Conservation (phyloP, 2,797 vertebrate species). For the Rhinogobio ventralis region DNA sequence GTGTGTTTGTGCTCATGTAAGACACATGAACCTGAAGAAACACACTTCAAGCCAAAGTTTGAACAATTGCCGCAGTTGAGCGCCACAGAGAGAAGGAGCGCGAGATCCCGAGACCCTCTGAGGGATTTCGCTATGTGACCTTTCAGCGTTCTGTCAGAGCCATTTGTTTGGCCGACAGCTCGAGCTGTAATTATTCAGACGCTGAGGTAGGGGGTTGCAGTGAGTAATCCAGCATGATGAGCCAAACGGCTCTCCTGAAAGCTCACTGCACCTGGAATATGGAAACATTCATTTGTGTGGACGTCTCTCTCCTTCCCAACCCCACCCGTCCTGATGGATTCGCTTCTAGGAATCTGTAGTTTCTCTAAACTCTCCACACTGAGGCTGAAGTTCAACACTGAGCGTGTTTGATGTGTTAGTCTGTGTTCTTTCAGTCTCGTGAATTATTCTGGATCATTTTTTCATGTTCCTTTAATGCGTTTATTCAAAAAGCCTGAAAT, state of each 20-base stretch:
- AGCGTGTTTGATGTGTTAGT: neutral
- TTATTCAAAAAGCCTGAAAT: neutral
- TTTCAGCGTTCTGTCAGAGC: slow-evolving; percentile 72
- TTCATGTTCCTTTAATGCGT: neutral
- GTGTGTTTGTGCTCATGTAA: slow-evolving; percentile 8
- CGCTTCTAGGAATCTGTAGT: slow-evolving; percentile 38
- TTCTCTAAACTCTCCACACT: neutral
- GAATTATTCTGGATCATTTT: neutral
- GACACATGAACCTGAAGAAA: slow-evolving; percentile 41
- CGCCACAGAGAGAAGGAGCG: slow-evolving; percentile 19
- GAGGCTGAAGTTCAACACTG: too few species aligned
- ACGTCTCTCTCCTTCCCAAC: slow-evolving; percentile 30
- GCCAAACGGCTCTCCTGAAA: slow-evolving; percentile 59
- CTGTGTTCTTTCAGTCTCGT: neutral
- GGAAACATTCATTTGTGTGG: slow-evolving; percentile 63
- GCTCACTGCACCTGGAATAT: slow-evolving; percentile 61
- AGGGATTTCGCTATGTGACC: slow-evolving; percentile 75
- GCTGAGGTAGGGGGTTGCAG: slow-evolving; percentile 53
- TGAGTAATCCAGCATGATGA: slow-evolving; percentile 66
- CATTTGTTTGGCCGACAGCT: slow-evolving; percentile 76
- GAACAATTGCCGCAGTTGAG: slow-evolving; percentile 41
- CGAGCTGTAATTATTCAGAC: slow-evolving; percentile 72
- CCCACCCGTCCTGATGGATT: slow-evolving; percentile 24
- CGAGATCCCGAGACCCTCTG: slow-evolving; percentile 45
- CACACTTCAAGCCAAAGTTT: slow-evolving; percentile 28